Conservation (phyloP, 2,888 invertebrate species). For the Neocrepidodera transversa region DNA sequence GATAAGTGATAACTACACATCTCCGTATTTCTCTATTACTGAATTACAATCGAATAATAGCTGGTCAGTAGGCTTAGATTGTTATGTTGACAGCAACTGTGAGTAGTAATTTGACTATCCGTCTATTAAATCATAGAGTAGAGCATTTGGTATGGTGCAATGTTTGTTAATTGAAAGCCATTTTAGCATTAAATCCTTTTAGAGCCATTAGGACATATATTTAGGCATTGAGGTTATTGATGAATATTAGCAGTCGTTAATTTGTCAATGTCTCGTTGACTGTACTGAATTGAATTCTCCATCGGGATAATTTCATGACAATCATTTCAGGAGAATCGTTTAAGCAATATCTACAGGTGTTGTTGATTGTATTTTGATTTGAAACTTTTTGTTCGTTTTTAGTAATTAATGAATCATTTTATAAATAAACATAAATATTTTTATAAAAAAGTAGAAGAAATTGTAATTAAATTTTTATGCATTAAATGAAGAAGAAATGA, state of each 20-base stretch:
- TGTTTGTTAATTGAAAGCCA: slow-evolving; percentile 36
- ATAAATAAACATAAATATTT: too few relatives aligned
- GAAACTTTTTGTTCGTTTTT: too few relatives aligned
- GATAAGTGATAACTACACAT: too few relatives aligned
- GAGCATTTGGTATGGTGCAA: slow-evolving; percentile 29
- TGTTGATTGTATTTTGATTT: neutral
- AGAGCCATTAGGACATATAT: slow-evolving; percentile 31
- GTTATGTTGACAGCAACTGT: slow-evolving; percentile 1
- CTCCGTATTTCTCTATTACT: neutral
- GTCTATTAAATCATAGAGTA: slow-evolving; percentile 35
- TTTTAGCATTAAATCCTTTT: slow-evolving; percentile 34
- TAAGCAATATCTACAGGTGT: slow-evolving; percentile 15
- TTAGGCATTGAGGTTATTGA: slow-evolving; percentile 13
- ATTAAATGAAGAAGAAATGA: too few relatives aligned
- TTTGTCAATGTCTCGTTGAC: slow-evolving; percentile 23
- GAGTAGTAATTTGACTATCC: slow-evolving; percentile 31
- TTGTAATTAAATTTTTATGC: too few relatives aligned
- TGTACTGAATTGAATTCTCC: slow-evolving; percentile 23
- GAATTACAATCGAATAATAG: neutral
- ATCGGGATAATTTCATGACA: slow-evolving; percentile 15
- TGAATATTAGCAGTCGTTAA: slow-evolving; percentile 23
- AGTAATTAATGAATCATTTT: too few relatives aligned
- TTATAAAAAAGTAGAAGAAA: too few relatives aligned
- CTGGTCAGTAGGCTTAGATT: neutral
- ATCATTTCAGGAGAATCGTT: slow-evolving; percentile 11